These are phyloP conservation scores for Rotaria macrura DNA, from an alignment of 2,888 invertebrate species.

Conservation along the genomic window DNA sequence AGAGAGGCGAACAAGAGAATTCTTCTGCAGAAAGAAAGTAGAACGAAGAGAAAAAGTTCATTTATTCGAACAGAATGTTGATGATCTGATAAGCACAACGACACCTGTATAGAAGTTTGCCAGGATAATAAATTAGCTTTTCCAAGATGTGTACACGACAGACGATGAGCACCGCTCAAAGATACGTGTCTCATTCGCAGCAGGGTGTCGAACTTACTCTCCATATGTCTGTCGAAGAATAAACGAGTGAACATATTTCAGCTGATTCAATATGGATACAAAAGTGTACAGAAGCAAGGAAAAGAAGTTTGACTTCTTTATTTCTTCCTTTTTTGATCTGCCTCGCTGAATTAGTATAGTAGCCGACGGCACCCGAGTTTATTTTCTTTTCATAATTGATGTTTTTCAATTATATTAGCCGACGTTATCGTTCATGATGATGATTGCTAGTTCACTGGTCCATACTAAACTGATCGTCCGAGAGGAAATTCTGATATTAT, in stretches of 20 bases:
- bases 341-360: not conserved
- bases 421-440: too few species aligned
- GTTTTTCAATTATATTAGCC: not conserved
- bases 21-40: too few species aligned
- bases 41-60: not conserved
- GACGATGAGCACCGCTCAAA: conserved; percentile 8
- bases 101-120: conserved; percentile 3
- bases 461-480: too few species aligned
- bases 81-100: conserved; percentile 12
- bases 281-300: too few species aligned
- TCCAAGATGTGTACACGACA: not conserved
- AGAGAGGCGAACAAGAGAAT: too few species aligned
- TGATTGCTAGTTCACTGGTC: too few species aligned
- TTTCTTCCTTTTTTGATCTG: not conserved
- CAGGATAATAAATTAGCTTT: conserved; percentile 15
- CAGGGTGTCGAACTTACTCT: not conserved
- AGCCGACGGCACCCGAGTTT: not conserved
- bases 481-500: too few species aligned
- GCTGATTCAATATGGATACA: not conserved
- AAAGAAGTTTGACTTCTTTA: not conserved
- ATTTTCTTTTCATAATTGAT: not conserved
- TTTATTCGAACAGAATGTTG: not conserved
- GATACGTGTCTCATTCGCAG: not conserved
- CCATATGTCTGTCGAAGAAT: not conserved
- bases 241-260: not conserved